A percentile compares a stretch with the other conserved stretches of the same genome.
Evolutionary conservation across 1,140 invertebrate genomes (phyloP).

Genomic region (Araneus ventricosus): DNA sequence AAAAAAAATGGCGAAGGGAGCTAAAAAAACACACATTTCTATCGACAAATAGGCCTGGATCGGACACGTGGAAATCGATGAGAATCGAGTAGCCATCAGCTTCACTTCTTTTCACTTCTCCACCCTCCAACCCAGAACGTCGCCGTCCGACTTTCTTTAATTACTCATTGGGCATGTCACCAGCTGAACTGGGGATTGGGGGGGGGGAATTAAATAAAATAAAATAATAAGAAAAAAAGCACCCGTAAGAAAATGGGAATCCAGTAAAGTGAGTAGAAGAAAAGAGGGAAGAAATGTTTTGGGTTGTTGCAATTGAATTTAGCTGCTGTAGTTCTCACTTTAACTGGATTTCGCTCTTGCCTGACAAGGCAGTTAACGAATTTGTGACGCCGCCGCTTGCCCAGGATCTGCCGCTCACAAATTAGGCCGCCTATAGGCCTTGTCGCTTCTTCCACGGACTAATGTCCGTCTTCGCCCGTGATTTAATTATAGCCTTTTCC

Average conservation of each 20-base stretch:
- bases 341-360: constrained; percentile 63
- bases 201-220: background rate
- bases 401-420: constrained; percentile 57
- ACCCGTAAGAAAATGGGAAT: constrained; percentile 57
- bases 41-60: constrained; percentile 22
- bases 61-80: constrained; percentile 47
- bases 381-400: constrained; percentile 58
- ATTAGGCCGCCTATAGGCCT: constrained; percentile 73
- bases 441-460: constrained; percentile 55
- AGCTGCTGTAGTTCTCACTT: constrained; percentile 66
- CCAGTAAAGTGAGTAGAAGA: constrained; percentile 54
- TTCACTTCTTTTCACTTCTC: constrained; percentile 27
- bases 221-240: constrained; percentile 10
- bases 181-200: background rate
- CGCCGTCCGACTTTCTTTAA: constrained; percentile 59
- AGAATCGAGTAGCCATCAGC: constrained; percentile 67
- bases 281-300: constrained; percentile 35
- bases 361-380: constrained; percentile 73
- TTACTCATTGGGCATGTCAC: constrained; percentile 73
- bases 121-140: background rate
- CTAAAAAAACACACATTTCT: constrained; percentile 4
- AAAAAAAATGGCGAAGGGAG: background rate
- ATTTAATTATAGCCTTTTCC: constrained; percentile 55
- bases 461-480: constrained; percentile 56
- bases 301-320: constrained; percentile 71